A percentile compares a stretch with the other conserved stretches of the same genome.
phyloP scores from a whole-genome alignment of 2,113 vertebrate species.

The Prionailurus bengalensis region DNA sequence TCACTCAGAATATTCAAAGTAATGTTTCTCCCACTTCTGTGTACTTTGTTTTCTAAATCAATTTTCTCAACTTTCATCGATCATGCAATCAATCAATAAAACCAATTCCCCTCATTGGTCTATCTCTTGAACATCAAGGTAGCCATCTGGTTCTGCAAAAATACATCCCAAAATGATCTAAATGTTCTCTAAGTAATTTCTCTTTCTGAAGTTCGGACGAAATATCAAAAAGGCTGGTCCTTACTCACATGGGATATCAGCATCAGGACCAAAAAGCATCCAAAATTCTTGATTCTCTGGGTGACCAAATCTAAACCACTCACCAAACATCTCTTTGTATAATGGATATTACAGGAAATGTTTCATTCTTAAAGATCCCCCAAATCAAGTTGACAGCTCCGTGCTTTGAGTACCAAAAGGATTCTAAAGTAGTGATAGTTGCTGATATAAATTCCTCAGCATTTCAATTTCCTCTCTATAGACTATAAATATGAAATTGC shows the following conservation, averaged over 20 bases:
- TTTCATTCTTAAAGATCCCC: not conserved
- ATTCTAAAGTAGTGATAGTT: not conserved
- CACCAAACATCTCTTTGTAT: not conserved
- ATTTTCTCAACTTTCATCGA: not conserved
- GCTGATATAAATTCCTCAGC: not conserved
- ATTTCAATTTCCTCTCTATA: not conserved
- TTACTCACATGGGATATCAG: not conserved
- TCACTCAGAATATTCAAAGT: not conserved
- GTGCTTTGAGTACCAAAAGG: not conserved
- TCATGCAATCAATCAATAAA: not conserved
- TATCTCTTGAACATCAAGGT: not conserved
- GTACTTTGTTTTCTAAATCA: conserved; percentile 19
- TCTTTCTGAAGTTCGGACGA: not conserved
- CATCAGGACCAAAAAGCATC: not conserved
- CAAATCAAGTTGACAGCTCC: not conserved
- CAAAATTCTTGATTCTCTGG: not conserved
- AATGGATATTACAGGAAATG: not conserved
- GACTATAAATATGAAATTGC: not conserved
- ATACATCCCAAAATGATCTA: not conserved
- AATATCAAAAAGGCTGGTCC: not conserved
- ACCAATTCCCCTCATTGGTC: not conserved
- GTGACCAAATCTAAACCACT: not conserved
- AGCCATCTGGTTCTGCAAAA: not conserved
- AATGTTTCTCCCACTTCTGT: not conserved
- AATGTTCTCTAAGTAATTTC: not conserved